Evolutionary conservation across 2,888 invertebrate species (phyloP), one percentile per base, ranked within the genome.

Genomic region (Habroteleia sp.): DNA sequence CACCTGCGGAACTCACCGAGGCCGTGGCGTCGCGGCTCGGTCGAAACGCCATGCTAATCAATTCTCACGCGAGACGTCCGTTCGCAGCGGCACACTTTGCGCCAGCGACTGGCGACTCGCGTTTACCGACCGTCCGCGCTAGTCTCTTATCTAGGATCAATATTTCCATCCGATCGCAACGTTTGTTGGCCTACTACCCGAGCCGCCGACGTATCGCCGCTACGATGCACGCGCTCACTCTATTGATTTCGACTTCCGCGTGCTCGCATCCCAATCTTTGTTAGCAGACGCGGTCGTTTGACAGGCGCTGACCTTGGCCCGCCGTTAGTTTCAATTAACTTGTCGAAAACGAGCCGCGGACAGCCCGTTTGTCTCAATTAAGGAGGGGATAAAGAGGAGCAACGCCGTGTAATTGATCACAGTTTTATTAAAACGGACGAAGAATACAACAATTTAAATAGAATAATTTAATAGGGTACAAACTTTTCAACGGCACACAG

Each of bases 101-200:
- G 35, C 23, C 27, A 39, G 35, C 50, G 17, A 69, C 23, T 58
- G 44, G 27, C 63, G 60, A 79, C 73, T 76, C 54, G 77, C 80
- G 79, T 79, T 82, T 82, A 80, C 81, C 81, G 81, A 82, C 81
- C 78, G 80, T 73, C 74, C 78, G 48, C 77, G 68, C 74, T n/a
- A n/a, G 76, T 77, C 72, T 69, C 79, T 81, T 84, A 82, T 82
- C 78, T 79, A 79, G 80, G 83, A 86, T 87, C 87, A 87, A 87
- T 87, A 87, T 84, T 85, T 81, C 80, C 81, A 84, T 83, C 82
- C 82, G 83, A 85, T 85, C 81, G 79, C 77, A 72, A 76, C 74
- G 77, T 74, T 78, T 74, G 77, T 77, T 81, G 71, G 77, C 80
- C 82, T 84, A 85, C 85, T 85, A 85, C 76, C 81, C 80, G 68